Conservation (phyloP, 2,113 vertebrate genomes). For the Istiophorus platypterus region DNA sequence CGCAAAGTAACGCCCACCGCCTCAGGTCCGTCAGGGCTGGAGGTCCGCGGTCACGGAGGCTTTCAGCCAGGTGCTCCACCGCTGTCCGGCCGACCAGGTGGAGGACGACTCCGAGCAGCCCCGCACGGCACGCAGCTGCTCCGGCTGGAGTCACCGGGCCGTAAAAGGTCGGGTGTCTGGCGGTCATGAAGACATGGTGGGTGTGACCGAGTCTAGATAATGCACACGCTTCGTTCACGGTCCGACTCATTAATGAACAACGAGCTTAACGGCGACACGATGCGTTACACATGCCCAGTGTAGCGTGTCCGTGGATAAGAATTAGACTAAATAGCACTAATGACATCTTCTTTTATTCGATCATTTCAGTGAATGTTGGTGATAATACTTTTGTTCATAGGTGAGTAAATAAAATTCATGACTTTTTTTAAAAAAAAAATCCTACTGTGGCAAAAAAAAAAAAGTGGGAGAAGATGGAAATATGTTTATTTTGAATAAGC, state of each 20-base stretch:
- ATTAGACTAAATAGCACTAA: not conserved
- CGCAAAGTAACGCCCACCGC: constrained; percentile 58
- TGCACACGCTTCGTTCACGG: not conserved
- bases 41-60: not conserved
- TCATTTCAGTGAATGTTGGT: too few relatives aligned
- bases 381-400: not conserved
- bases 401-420: not conserved
- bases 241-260: too few relatives aligned
- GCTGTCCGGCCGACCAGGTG: not conserved
- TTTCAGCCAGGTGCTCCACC: not conserved
- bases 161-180: not conserved
- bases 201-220: constrained; percentile 13
- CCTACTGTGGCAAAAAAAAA: not conserved
- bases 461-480: not conserved
- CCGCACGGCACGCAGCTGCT: not conserved
- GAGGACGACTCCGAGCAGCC: too few relatives aligned
- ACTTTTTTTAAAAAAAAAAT: not conserved
- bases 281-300: too few relatives aligned
- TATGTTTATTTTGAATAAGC: not conserved
- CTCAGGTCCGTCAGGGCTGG: not conserved
- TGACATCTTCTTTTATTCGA: too few relatives aligned
- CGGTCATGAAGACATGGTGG: not conserved
- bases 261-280: too few relatives aligned
- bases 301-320: not conserved
- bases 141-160: not conserved